A percentile compares a stretch with the other conserved stretches of the same genome.
Evolutionary conservation across 2,113 vertebrate genomes (phyloP).

Genomic region (Epinephelus fuscoguttatus): DNA sequence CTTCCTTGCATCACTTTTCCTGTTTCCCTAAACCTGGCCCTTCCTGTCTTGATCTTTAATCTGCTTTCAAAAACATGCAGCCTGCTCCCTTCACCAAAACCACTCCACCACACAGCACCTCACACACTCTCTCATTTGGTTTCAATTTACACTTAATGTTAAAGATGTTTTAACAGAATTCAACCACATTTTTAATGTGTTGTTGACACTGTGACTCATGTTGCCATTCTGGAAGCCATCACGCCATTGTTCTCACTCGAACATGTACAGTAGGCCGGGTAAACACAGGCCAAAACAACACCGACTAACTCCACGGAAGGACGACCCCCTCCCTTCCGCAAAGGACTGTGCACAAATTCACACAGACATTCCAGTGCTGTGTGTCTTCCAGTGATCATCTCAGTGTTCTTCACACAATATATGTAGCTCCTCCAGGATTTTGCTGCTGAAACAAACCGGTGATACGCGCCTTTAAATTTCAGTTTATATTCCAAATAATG

Average conservation of each 20-base stretch:
- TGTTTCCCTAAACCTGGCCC: slow-evolving; percentile 88
- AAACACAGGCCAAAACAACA: slow-evolving; percentile 71
- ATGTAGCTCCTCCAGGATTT: background rate
- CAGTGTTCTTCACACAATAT: slow-evolving; percentile 7
- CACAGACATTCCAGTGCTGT: slow-evolving; percentile 54
- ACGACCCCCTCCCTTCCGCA: slow-evolving; percentile 77
- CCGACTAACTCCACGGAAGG: slow-evolving; percentile 49
- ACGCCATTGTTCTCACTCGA: slow-evolving; percentile 72
- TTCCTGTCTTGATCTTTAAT: slow-evolving; percentile 85
- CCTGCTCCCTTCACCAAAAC: slow-evolving; percentile 2
- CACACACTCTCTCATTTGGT: background rate
- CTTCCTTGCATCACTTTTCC: slow-evolving; percentile 87
- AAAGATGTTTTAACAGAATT: background rate
- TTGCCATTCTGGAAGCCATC: slow-evolving; percentile 47
- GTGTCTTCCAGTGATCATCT: slow-evolving; percentile 44
- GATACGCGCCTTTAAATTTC: background rate
- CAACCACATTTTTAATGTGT: background rate
- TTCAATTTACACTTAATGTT: background rate
- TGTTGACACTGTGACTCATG: slow-evolving; percentile 31
- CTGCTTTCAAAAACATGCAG: slow-evolving; percentile 74
- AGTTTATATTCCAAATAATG: background rate
- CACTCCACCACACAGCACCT: background rate
- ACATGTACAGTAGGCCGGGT: slow-evolving; percentile 50
- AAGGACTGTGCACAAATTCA: slow-evolving; percentile 51
- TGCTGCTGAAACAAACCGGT: background rate